Evolutionary conservation across 1,140 invertebrate species (phyloP), one percentile per base, ranked within the genome.

Genomic region (Diploscapter pachys): DNA sequence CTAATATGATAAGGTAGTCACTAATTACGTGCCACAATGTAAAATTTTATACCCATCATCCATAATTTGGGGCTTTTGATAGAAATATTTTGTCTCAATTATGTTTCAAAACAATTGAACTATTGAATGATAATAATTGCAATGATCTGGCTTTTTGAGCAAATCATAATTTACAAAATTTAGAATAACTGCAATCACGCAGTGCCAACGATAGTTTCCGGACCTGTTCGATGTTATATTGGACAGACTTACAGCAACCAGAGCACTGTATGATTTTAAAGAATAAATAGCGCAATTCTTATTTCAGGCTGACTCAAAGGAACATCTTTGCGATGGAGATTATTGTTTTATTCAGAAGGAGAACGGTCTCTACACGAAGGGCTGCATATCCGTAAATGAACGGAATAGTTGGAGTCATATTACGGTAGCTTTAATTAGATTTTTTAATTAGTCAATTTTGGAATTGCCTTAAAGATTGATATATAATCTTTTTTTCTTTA

Each of bases 361-460:
- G 31, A 50, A 74, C 63, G 54, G 66, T 54, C 6, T 49, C 52
- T 65, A 69, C 53, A 59, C 64, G 2, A 74, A 74, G 56, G 73
- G 73, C 54, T 74, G 73, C 49, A 74, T 74, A 54, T 74, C 73
- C 9, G n/a, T 74, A 5, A 74, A 74, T 48, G 73, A 74, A 62
- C 50, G 66, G 50, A 74, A 74, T 50, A 64, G 63, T 63, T 74
- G 73, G 73, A 74, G 73, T 63, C 73, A 74, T 63, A 68, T 68
- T 52, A 52, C 52, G 51, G 66, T 68, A 53, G 31, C 2, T 31
- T 31, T 9, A 52, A 55, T 52, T 52, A 2, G 9, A 68, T 6
- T 9, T n/a, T 54, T 68, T 52, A 54, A 53, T 52, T 51, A 31
- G 31, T 31, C 31, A 31, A 1, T 31, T 31, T 31, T 31, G 31